Evolutionary conservation across 2,888 invertebrate genomes (phyloP).

Genomic region (Apamea anceps): DNA sequence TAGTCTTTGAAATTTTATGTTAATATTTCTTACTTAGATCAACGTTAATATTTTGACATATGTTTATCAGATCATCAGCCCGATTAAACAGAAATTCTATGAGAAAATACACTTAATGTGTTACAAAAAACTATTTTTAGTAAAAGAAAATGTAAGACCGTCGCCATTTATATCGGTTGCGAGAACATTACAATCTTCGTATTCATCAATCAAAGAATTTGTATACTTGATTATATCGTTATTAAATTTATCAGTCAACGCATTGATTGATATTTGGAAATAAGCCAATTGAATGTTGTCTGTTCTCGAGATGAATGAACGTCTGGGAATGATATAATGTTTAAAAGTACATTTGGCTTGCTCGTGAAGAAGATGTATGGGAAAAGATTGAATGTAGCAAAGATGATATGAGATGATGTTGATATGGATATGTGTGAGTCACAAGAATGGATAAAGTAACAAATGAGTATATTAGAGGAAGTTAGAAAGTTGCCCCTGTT

Average conservation of each 20-base stretch:
- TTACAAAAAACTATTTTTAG: not conserved
- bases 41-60: constrained; percentile 36
- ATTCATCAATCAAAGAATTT: not conserved
- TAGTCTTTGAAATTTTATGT: constrained; percentile 59
- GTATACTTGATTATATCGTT: not conserved
- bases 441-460: not conserved
- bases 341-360: constrained; percentile 2
- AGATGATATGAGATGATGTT: not conserved
- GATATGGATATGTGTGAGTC: not conserved
- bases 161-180: not conserved
- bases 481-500: no score
- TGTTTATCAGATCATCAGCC: not conserved
- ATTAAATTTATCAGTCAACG: not conserved
- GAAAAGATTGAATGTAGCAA: not conserved
- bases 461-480: not conserved
- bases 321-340: constrained; percentile 1
- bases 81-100: not conserved
- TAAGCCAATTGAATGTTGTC: not conserved
- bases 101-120: not conserved
- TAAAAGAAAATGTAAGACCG: not conserved
- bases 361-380: not conserved
- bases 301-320: not conserved
- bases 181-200: not conserved
- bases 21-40: constrained; percentile 37
- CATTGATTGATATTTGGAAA: not conserved